Conservation (phyloP, 2,888 invertebrate genomes). For the Elysia crispata region DNA sequence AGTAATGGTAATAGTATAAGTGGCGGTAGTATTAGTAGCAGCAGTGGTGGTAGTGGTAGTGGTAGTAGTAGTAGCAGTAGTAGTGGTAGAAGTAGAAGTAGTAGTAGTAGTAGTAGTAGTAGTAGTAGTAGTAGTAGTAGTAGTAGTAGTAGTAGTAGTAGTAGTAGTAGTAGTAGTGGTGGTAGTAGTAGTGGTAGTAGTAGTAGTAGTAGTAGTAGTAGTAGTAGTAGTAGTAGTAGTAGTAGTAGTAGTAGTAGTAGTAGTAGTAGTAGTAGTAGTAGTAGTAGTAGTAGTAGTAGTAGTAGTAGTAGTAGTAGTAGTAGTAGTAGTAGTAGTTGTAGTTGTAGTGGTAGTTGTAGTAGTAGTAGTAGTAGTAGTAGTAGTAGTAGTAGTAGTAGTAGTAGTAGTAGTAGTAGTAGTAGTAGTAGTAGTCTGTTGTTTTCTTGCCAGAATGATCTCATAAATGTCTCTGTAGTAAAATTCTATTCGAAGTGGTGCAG, state of each 20-base stretch:
- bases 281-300: constrained; percentile 25
- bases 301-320: constrained; percentile 24
- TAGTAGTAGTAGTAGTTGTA: constrained; percentile 11
- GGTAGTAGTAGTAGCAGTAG: neutral
- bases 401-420: constrained; percentile 21
- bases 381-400: constrained; percentile 28
- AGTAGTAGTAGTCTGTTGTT: constrained; percentile 6
- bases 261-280: constrained; percentile 17
- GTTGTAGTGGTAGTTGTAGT: neutral
- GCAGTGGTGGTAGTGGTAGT: neutral
- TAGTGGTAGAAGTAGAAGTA: too few species aligned
- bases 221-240: constrained; percentile 12
- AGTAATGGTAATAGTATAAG: too few species aligned
- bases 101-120: constrained; percentile 2
- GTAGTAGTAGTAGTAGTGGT: constrained; percentile 23
- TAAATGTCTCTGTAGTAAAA: neutral
- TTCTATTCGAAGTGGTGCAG: too few species aligned
- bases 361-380: constrained; percentile 19
- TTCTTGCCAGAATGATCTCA: neutral
- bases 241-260: constrained; percentile 26
- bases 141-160: constrained; percentile 28
- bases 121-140: constrained; percentile 9
- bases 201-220: constrained; percentile 11
- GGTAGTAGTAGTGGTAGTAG: constrained; percentile 13
- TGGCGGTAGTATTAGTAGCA: too few species aligned